A percentile compares a stretch with the other conserved stretches of the same genome.
These are phyloP conservation scores for Rhagophthalmus giganteus DNA, from an alignment of 2,888 invertebrate genomes.

Conservation along the genomic window DNA sequence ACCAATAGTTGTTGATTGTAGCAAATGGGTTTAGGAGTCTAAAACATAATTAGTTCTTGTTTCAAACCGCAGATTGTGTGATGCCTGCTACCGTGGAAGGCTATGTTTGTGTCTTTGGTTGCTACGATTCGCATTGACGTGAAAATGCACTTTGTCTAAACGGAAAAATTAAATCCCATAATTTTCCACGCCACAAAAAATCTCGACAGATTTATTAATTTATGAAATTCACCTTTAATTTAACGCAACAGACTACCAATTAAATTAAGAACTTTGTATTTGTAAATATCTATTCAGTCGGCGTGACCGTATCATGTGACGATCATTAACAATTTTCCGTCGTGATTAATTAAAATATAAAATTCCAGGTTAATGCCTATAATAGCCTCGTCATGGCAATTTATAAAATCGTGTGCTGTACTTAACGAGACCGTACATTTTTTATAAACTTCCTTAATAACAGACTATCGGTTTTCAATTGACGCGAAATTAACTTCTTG, in stretches of 20 bases:
- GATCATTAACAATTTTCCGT: conserved; percentile 9
- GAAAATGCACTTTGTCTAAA: no score
- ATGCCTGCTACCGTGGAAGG: no score
- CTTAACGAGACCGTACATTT: conserved; percentile 14
- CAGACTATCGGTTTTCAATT: conserved; percentile 16
- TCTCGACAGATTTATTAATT: no score
- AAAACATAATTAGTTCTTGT: conserved; percentile 20
- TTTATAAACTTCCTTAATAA: conserved; percentile 6
- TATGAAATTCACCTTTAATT: conserved; percentile 1
- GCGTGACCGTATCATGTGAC: conserved; percentile 7
- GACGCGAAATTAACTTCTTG: conserved; percentile 3
- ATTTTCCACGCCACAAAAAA: no score
- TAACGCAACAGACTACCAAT: background rate
- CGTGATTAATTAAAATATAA: conserved; percentile 21
- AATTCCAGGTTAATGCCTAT: conserved; percentile 10
- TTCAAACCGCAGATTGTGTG: conserved; percentile 18
- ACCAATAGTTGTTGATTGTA: conserved; percentile 14
- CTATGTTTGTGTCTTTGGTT: no score
- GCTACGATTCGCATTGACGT: no score
- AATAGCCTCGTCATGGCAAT: conserved; percentile 13
- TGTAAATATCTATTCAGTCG: background rate
- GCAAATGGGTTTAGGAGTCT: conserved; percentile 19
- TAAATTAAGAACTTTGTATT: background rate
- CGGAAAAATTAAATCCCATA: no score
- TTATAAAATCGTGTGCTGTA: conserved; percentile 18